Evolutionary conservation across 1,140 invertebrate species (phyloP).

Genomic region (Neuroterus valhalla): DNA sequence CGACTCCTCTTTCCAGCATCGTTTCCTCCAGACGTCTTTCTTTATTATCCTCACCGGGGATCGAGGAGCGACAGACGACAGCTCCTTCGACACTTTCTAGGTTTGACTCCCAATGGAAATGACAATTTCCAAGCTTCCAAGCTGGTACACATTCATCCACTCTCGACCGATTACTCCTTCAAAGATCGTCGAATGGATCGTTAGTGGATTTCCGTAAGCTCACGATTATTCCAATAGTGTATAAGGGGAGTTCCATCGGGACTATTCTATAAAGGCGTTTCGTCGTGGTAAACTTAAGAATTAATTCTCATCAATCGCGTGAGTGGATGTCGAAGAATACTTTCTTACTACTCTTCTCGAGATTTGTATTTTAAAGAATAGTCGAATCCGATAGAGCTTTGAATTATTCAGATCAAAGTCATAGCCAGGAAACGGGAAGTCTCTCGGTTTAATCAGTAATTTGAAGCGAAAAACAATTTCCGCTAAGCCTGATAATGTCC

Average conservation of each 20-base stretch:
- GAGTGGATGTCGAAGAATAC: background rate
- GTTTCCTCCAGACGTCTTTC: slow-evolving; percentile 15
- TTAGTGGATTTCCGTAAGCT: slow-evolving; percentile 22
- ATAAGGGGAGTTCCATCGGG: slow-evolving; percentile 11
- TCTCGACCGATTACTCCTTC: slow-evolving; percentile 33
- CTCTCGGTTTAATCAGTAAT: slow-evolving; percentile 19
- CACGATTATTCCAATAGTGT: slow-evolving; percentile 19
- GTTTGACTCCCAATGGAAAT: slow-evolving; percentile 42
- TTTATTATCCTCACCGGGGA: slow-evolving; percentile 28
- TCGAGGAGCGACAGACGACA: slow-evolving; percentile 22
- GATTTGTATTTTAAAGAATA: slow-evolving; percentile 26
- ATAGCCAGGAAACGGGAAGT: slow-evolving; percentile 10
- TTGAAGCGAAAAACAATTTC: slow-evolving; percentile 31
- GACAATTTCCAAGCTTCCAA: slow-evolving; percentile 49
- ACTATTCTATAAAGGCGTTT: background rate
- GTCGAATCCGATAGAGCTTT: slow-evolving; percentile 20
- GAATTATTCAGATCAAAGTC: slow-evolving; percentile 22
- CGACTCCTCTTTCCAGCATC: background rate
- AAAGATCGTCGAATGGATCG: slow-evolving; percentile 23
- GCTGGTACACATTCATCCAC: slow-evolving; percentile 46
- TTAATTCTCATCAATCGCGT: slow-evolving; percentile 14
- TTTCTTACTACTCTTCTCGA: slow-evolving; percentile 9
- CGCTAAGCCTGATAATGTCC: slow-evolving; percentile 25
- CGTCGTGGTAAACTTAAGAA: slow-evolving; percentile 5
- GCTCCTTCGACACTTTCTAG: slow-evolving; percentile 23